These are phyloP conservation scores for Heliconius hermathena DNA, from an alignment of 1,140 invertebrate genomes.

Conservation along the genomic window DNA sequence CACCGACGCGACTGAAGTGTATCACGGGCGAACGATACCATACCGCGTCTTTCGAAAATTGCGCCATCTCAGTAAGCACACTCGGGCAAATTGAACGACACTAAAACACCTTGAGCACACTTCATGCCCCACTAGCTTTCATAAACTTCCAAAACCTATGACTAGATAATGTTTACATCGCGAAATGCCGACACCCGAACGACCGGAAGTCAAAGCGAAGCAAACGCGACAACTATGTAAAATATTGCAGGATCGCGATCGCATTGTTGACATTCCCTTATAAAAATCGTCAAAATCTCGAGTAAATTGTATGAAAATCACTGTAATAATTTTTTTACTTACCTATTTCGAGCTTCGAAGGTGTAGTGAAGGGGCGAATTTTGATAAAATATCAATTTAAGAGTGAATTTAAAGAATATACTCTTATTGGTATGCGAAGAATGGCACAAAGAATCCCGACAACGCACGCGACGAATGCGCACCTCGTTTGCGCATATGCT, in stretches of 20 bases:
- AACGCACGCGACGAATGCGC: constrained; percentile 93
- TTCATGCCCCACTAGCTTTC: constrained; percentile 71
- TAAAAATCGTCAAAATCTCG: constrained; percentile 82
- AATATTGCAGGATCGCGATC: constrained; percentile 89
- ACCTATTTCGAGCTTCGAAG: constrained; percentile 85
- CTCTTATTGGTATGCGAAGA: constrained; percentile 95
- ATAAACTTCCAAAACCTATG: constrained; percentile 71
- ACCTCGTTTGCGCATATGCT: constrained; percentile 90
- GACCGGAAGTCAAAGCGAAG: constrained; percentile 83
- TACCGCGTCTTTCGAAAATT: constrained; percentile 82
- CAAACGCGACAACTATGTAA: constrained; percentile 90
- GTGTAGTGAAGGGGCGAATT: constrained; percentile 85
- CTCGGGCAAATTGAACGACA: constrained; percentile 79
- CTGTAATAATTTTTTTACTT: constrained; percentile 83
- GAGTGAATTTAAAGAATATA: constrained; percentile 89
- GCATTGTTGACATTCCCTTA: constrained; percentile 87
- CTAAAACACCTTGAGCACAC: constrained; percentile 80
- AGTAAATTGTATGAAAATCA: constrained; percentile 83
- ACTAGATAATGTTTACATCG: constrained; percentile 82
- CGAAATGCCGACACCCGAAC: constrained; percentile 81
- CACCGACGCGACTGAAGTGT: constrained; percentile 80
- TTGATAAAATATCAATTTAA: constrained; percentile 82
- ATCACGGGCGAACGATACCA: constrained; percentile 78
- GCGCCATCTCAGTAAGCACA: constrained; percentile 80
- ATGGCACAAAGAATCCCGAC: constrained; percentile 97